Conservation (phyloP, 2,888 invertebrate genomes). For the Pseudococcus viburni region DNA sequence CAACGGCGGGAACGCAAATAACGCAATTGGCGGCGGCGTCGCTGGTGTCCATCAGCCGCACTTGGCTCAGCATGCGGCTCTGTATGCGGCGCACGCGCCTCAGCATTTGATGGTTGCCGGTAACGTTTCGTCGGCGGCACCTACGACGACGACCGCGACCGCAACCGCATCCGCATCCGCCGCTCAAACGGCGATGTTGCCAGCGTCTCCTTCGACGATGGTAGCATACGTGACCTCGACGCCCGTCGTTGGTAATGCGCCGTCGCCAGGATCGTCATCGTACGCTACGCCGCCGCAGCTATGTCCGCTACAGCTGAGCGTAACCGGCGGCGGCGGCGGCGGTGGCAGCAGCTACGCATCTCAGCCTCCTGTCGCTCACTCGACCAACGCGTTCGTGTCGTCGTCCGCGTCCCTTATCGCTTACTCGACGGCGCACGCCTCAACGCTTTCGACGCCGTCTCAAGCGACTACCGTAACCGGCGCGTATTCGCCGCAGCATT, state of each 20-base stretch:
- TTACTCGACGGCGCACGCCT: slow-evolving; percentile 70
- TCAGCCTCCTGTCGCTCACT: slow-evolving; percentile 66
- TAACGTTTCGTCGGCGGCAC: neutral
- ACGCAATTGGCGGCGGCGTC: neutral
- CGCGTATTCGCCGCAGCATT: slow-evolving; percentile 60
- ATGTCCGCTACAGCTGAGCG: slow-evolving; percentile 67
- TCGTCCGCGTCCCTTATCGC: slow-evolving; percentile 20
- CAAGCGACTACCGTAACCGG: slow-evolving; percentile 61
- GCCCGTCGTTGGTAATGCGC: neutral
- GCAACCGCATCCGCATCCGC: slow-evolving; percentile 67
- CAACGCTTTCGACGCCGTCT: slow-evolving; percentile 69
- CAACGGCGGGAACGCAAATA: neutral
- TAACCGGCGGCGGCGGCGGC: slow-evolving; percentile 14
- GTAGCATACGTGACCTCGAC: too few relatives aligned
- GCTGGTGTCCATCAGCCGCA: neutral
- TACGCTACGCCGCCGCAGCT: slow-evolving; percentile 67
- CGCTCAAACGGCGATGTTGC: slow-evolving; percentile 71
- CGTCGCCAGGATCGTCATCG: neutral
- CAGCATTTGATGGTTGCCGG: slow-evolving; percentile 2
- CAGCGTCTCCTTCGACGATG: slow-evolving; percentile 10
- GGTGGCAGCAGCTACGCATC: slow-evolving; percentile 36
- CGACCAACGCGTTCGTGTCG: slow-evolving; percentile 64
- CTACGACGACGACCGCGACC: neutral
- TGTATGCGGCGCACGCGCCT: slow-evolving; percentile 4
- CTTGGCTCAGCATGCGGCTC: slow-evolving; percentile 20